phyloP scores from a whole-genome alignment of 1,140 invertebrate species.

The Phortica variegata region DNA sequence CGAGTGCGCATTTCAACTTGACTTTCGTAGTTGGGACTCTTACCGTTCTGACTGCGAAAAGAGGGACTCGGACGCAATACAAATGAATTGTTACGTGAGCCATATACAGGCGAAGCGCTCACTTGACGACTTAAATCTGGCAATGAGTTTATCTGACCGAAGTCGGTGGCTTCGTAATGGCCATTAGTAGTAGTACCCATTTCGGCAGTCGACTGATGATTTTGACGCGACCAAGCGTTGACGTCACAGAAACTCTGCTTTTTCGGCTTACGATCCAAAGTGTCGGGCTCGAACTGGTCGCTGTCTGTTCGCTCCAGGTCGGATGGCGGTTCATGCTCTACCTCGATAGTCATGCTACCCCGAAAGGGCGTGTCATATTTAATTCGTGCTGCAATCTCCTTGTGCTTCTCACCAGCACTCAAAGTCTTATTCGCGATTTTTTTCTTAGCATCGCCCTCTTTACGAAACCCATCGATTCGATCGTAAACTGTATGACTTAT shows the following conservation, averaged over 20 bases:
- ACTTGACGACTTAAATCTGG: conserved; percentile 35
- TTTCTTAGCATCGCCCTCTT: conserved; percentile 47
- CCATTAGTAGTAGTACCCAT: no score
- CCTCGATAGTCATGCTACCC: conserved; percentile 68
- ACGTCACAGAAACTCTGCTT: conserved; percentile 60
- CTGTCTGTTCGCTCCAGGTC: conserved; percentile 53
- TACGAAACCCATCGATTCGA: conserved; percentile 44
- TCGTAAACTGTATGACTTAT: conserved; percentile 70
- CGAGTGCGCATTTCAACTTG: neutral
- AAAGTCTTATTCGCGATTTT: conserved; percentile 29
- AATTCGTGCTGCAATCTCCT: conserved; percentile 45
- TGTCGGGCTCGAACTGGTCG: conserved; percentile 80
- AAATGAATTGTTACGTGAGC: conserved; percentile 28
- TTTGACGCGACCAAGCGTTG: conserved; percentile 52
- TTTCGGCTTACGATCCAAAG: conserved; percentile 76
- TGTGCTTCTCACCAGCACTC: conserved; percentile 33
- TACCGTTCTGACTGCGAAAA: conserved; percentile 28
- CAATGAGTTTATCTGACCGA: conserved; percentile 59
- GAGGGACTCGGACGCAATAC: conserved; percentile 42
- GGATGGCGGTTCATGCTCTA: conserved; percentile 60
- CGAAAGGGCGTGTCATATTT: conserved; percentile 56
- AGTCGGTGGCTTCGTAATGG: conserved; percentile 63
- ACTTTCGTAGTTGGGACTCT: conserved; percentile 5
- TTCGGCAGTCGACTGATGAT: conserved; percentile 52
- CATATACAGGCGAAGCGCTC: conserved; percentile 3